Evolutionary conservation across 2,797 vertebrate genomes (phyloP), one percentile per base, ranked within the genome.

Genomic region (Rhabdomys pumilio): DNA sequence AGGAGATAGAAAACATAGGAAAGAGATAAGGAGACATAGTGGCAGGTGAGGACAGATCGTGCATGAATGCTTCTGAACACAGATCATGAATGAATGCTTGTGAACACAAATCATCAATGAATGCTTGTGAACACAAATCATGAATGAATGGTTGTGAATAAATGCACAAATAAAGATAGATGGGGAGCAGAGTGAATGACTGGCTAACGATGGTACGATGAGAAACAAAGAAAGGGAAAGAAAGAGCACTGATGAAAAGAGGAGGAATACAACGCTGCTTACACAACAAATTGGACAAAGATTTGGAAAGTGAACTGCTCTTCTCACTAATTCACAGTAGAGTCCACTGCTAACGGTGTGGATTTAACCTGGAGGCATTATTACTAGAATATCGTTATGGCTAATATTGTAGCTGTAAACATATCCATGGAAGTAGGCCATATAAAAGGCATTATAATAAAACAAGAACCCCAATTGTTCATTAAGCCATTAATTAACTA

Each of bases 401-500:
- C n/a, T 92, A 72, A 65, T 90, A 67, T 81, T 81, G 72, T 57
- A 93, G 31, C 20, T 90, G 53, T 83, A 85, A 94, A 95, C 76
- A 95, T 85, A 94, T 73, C 88, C 85, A 87, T 20, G 90, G 50
- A 19, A 55, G 29, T 86, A 34, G 80, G 75, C 24, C 95, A 90
- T 89, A 72, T 94, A 86, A 84, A 82, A 31, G 41, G 3, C 65
- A 82, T 91, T 81, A 85, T 85, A 96, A 83, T 89, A 89, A 96
- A 95, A 59, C 87, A 96, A 94, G 91, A n/a, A 96, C 72, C 26
- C 19, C 89, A 90, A 86, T 69, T 96, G 61, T 88, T 87, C 72
- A 96, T 96, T 47, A 91, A 90, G 38, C 38, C 89, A 96, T 89
- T 96, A 96, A 67, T 97, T 93, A 87, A 90, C 83, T 90, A 89